Conservation (phyloP, 2,113 vertebrate genomes). For the Uria aalge region DNA sequence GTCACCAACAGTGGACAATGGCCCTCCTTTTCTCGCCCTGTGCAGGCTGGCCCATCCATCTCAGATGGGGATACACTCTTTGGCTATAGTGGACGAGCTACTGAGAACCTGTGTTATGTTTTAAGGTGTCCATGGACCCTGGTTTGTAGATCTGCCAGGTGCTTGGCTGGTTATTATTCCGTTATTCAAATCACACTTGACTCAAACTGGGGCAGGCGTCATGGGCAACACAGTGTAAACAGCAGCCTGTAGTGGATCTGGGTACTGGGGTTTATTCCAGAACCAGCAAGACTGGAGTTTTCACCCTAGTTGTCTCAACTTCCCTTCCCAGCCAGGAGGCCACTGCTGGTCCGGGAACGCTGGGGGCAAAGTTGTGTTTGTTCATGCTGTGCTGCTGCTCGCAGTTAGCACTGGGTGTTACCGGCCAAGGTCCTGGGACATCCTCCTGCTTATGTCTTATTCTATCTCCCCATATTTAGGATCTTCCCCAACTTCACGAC, state of each 20-base stretch:
- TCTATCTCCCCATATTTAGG: not conserved
- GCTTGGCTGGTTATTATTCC: not conserved
- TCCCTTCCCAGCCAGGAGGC: not conserved
- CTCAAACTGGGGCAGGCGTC: not conserved
- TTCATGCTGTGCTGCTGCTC: not conserved
- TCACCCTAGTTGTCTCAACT: not conserved
- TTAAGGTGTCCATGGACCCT: not conserved
- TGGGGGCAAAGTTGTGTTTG: not conserved
- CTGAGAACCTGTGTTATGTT: not conserved
- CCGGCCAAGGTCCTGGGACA: not conserved
- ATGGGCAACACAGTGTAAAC: not conserved
- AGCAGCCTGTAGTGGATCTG: not conserved
- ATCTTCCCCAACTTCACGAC: not conserved
- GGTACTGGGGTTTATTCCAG: not conserved
- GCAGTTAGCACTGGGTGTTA: not conserved
- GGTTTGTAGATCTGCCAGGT: not conserved
- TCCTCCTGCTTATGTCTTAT: not conserved
- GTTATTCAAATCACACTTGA: not conserved
- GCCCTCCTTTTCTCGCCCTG: not conserved
- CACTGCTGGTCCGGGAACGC: rapidly evolving
- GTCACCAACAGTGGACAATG: rapidly evolving
- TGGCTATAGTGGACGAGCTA: not conserved
- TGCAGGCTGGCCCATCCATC: not conserved
- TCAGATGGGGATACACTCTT: not conserved
- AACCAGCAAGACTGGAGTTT: not conserved